Evolutionary conservation across 2,797 vertebrate genomes (phyloP).

Genomic region (Choloepus didactylus): DNA sequence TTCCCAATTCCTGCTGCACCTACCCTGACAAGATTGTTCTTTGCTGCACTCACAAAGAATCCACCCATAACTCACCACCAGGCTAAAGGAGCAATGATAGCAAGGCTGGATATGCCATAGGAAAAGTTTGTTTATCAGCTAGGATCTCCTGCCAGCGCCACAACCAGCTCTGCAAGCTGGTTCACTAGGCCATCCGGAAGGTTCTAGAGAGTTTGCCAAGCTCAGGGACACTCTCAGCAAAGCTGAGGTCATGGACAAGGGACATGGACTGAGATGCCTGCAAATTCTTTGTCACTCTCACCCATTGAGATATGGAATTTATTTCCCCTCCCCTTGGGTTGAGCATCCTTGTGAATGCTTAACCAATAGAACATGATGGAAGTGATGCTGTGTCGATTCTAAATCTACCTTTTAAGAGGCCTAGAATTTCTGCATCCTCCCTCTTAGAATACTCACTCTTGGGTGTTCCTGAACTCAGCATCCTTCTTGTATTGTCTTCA

Average conservation of each 20-base stretch:
- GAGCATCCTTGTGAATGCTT: too few relatives aligned
- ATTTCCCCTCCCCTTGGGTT: too few relatives aligned
- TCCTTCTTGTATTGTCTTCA: too few relatives aligned
- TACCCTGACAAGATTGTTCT: not conserved
- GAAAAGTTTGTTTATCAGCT: not conserved
- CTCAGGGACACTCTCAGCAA: not conserved
- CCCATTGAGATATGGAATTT: too few relatives aligned
- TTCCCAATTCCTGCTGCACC: not conserved
- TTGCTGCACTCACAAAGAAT: not conserved
- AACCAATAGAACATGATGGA: too few relatives aligned
- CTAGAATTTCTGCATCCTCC: too few relatives aligned
- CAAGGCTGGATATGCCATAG: not conserved
- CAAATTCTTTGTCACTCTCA: too few relatives aligned
- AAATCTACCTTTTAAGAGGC: too few relatives aligned
- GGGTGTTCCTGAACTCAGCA: too few relatives aligned
- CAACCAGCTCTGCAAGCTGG: conserved; percentile 1
- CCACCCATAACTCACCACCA: not conserved
- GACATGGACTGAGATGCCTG: too few relatives aligned
- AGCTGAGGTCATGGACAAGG: not conserved
- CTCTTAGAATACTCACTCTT: too few relatives aligned
- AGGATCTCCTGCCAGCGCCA: not conserved
- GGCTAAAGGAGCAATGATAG: not conserved
- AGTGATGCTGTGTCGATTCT: too few relatives aligned
- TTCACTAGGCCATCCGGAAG: not conserved
- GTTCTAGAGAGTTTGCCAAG: conserved; percentile 12